Evolutionary conservation across 2,888 invertebrate species (phyloP), one percentile per base, ranked within the genome.

Genomic region (Nemurella pictetii): DNA sequence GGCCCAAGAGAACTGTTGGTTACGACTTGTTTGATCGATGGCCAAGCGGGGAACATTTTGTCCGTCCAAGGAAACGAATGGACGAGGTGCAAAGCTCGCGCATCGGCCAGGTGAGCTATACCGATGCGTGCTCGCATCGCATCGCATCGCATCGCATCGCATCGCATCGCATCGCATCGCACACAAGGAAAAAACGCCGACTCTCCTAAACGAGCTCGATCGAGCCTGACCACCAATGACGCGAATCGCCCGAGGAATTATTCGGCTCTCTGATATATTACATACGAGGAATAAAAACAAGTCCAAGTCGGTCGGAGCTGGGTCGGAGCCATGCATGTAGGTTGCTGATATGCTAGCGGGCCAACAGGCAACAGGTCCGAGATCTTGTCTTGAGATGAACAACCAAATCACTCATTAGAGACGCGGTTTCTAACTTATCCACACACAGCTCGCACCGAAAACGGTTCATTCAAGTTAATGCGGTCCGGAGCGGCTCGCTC

Each of bases 371-470:
- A 75, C 75, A 27, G 75, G 75, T n/a, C 28, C 75, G n/a, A 75
- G 75, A 75, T 75, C 75, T 27, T n/a, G 29, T 4, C 78, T 78
- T 5, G 28, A 78, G 78, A 78, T 78, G 29, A 78, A 30, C 78
- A 78, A 29, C 30, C 78, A 78, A 78, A 78, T 78, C 78, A 78
- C 78, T 78, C 78, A 78, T 78, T 78, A 78, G 28, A 78, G 30
- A 78, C 78, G 78, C 78, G 78, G 29, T 78, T 78, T 3, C 5
- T 29, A 78, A 29, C 78, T 78, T 78, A 28, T 29, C 78, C n/a
- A 78, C 26, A 78, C 78, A 78, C 78, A 29, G 30, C 29, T 78
- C 28, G n/a, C 28, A n/a, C 75, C 28, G 28, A 78, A 78, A 78
- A 55, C 55, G 55, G 78, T 78, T 78, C 78, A 78, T 78, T 78